These are phyloP conservation scores for Ernsta delagoae DNA, from an alignment of 2,888 invertebrate genomes.

Conservation along the genomic window DNA sequence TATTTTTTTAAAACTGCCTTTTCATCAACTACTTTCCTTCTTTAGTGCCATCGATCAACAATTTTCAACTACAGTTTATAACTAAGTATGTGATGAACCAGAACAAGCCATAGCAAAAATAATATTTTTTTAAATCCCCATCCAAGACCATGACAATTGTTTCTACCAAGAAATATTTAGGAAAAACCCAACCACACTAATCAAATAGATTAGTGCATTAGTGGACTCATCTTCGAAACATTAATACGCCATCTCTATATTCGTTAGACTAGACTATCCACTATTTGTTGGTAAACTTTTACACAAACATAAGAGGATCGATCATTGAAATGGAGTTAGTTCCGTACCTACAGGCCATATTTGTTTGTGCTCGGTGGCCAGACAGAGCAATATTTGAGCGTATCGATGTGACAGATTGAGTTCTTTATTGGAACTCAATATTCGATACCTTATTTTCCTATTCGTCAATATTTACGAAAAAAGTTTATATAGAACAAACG, in stretches of 20 bases:
- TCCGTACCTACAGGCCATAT: constrained; percentile 7
- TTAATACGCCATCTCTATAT: neutral
- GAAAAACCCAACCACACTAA: neutral
- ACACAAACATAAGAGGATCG: constrained; percentile 9
- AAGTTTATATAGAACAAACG: neutral
- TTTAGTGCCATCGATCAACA: too few relatives aligned
- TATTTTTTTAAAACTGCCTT: too few relatives aligned
- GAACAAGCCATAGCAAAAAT: too few relatives aligned
- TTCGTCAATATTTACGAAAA: constrained; percentile 12
- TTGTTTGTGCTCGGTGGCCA: constrained; percentile 18
- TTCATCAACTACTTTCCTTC: too few relatives aligned
- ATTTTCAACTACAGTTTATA: too few relatives aligned
- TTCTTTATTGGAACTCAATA: constrained; percentile 28
- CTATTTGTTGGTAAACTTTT: neutral
- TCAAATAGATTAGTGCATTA: too few relatives aligned
- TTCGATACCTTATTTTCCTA: constrained; percentile 22
- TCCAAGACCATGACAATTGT: too few relatives aligned
- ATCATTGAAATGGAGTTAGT: constrained; percentile 23
- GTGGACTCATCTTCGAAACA: too few relatives aligned
- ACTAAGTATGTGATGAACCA: too few relatives aligned
- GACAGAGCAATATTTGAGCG: constrained; percentile 25
- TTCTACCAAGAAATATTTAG: too few relatives aligned
- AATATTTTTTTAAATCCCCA: too few relatives aligned
- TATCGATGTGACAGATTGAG: constrained; percentile 21
- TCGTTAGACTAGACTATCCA: neutral